Percentiles rank a stretch among this genome's conserved stretches.
These are phyloP conservation scores for Callimorpha dominula DNA, from an alignment of 2,888 invertebrate species.

Conservation along the genomic window DNA sequence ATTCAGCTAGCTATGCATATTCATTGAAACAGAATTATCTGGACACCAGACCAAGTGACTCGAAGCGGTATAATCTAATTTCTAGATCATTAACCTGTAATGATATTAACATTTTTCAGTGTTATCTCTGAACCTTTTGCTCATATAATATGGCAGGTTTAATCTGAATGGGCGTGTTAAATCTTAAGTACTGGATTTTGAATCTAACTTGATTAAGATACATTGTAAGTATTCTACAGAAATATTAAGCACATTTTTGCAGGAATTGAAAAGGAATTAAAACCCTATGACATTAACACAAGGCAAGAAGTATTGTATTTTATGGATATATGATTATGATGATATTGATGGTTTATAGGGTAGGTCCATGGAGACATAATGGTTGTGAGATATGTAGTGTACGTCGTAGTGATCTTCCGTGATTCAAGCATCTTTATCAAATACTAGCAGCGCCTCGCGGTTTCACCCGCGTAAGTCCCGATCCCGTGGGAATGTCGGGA, in stretches of 20 bases:
- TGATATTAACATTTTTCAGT: conserved; percentile 23
- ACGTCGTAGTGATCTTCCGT: too few relatives aligned
- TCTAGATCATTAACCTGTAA: conserved; percentile 42
- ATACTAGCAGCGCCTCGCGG: too few relatives aligned
- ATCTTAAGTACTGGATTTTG: not conserved
- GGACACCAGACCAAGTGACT: not conserved
- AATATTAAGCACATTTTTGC: not conserved
- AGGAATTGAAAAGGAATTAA: not conserved
- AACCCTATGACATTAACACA: too few relatives aligned
- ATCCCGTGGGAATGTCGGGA: too few relatives aligned
- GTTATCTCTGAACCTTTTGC: conserved; percentile 2
- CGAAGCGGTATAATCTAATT: conserved; percentile 33
- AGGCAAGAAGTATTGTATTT: too few relatives aligned
- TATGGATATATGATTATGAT: not conserved
- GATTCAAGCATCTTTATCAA: too few relatives aligned
- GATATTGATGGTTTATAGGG: too few relatives aligned
- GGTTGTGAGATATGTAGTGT: too few relatives aligned
- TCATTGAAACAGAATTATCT: conserved; percentile 20
- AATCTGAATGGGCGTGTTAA: not conserved
- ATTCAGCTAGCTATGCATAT: conserved; percentile 24
- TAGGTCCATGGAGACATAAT: too few relatives aligned
- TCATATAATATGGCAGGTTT: conserved; percentile 1
- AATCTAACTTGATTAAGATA: not conserved
- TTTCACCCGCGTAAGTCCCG: too few relatives aligned
- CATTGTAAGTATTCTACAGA: not conserved